Evolutionary conservation across 2,888 invertebrate genomes (phyloP), one percentile per base, ranked within the genome.

Genomic region (Flabesymbios commensalis): DNA sequence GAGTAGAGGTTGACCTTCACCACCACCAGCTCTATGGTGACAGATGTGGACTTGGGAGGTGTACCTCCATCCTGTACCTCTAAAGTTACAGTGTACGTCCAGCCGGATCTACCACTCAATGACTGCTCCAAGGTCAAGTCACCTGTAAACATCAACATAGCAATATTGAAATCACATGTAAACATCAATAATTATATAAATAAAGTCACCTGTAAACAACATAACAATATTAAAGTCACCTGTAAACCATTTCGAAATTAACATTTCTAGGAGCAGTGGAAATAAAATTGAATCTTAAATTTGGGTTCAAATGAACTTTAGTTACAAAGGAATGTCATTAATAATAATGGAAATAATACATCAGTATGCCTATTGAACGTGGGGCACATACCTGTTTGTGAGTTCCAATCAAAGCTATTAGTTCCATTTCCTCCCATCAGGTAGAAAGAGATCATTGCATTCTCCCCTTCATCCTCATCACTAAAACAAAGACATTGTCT

Each of bases 11-110:
- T 96, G 78, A 92, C 91, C 2, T 91, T 93, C 0, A 94, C 93
- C 41, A 80, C 70, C 4, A 61, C 66, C 3, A 83, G 64, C 24
- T 64, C 63, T 1, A 94, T 87, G 0, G 84, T 84, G 0, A 90
- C 88, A 75, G 90, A 89, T 77, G 93, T 92, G 32, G 88, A 88
- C 78, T 91, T 91, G 0, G 93, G 89, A 0, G 95, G 94, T 1
- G 91, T 90, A 0, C 96, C 97, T 70, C 89, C 89, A 84, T 97
- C 96, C 1, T 88, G 85, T 0, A 94, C 96, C 72, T 88, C 87
- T 1, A 93, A 86, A 72, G 86, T 86, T 2, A 94, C 75, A 39
- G 86, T 85, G 72, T 89, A 93, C 10, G 88, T 86, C 53, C 79
- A 70, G 52, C 79, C 79, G 14, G 74, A 71, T 57, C 74, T 71